phyloP scores from a whole-genome alignment of 2,797 vertebrate genomes.

The Moxostoma hubbsi region DNA sequence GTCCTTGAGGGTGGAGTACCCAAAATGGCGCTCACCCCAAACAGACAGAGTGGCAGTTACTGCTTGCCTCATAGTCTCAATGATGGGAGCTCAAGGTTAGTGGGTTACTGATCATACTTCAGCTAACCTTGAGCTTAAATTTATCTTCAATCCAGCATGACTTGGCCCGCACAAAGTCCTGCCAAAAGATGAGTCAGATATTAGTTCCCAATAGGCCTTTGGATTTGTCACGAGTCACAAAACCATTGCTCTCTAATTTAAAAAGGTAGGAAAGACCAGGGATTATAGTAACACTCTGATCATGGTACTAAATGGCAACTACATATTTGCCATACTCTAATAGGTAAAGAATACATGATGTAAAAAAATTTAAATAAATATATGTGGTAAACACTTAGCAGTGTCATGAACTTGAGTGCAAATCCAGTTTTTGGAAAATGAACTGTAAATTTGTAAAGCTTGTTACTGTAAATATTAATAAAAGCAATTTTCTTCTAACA shows the following conservation, averaged over 20 bases:
- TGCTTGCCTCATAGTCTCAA: slow-evolving; percentile 63
- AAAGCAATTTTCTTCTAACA: too few relatives aligned
- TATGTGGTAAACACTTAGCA: too few relatives aligned
- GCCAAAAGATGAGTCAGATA: slow-evolving; percentile 27
- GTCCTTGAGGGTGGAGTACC: slow-evolving; percentile 68
- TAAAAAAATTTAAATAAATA: too few relatives aligned
- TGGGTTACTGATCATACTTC: slow-evolving; percentile 46
- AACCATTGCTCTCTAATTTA: background rate
- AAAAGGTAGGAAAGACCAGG: background rate
- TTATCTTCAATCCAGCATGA: slow-evolving; percentile 26
- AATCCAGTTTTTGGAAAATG: too few relatives aligned
- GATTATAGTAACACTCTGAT: background rate
- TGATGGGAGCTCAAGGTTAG: slow-evolving; percentile 24
- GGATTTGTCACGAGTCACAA: background rate
- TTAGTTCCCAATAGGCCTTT: slow-evolving; percentile 1
- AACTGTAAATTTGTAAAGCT: too few relatives aligned
- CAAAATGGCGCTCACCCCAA: slow-evolving; percentile 73
- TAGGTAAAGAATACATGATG: too few relatives aligned
- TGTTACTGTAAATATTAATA: too few relatives aligned
- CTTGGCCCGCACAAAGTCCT: slow-evolving; percentile 2
- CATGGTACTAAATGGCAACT: too few relatives aligned
- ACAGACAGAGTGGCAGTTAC: slow-evolving; percentile 75
- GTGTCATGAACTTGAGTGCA: too few relatives aligned
- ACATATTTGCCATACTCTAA: too few relatives aligned
- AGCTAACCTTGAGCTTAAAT: slow-evolving; percentile 22